phyloP scores from a whole-genome alignment of 1,140 invertebrate genomes.

The Caenorhabditis inopinata region DNA sequence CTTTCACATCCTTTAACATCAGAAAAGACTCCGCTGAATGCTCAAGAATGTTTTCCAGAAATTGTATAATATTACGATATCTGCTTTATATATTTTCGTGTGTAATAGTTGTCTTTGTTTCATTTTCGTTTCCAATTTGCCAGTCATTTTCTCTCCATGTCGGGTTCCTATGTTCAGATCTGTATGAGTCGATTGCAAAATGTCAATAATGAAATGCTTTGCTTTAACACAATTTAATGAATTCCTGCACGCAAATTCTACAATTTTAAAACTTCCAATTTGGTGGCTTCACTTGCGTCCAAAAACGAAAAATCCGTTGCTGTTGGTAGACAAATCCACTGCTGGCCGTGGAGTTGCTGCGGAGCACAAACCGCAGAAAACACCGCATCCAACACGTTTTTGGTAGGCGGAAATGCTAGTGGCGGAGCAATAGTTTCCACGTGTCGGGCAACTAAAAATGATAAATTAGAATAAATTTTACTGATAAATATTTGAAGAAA shows the following conservation, averaged over 20 bases:
- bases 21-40: background rate
- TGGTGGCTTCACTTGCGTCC: background rate
- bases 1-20: background rate
- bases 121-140: background rate
- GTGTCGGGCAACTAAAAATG: background rate
- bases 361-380: constrained; percentile 8
- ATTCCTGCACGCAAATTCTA: too few species aligned
- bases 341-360: background rate
- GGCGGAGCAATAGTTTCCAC: constrained; percentile 12
- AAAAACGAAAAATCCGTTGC: constrained; percentile 24
- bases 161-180: constrained; percentile 3
- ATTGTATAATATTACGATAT: constrained; percentile 16
- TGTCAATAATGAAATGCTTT: background rate
- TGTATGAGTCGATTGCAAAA: constrained; percentile 11
- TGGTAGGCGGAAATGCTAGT: background rate
- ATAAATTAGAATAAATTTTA: too few species aligned
- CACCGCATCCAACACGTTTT: constrained; percentile 15
- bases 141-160: background rate
- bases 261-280: too few species aligned
- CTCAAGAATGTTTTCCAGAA: background rate
- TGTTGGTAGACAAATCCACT: background rate
- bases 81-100: background rate
- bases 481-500: background rate
- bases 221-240: too few species aligned
- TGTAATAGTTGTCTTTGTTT: background rate